Evolutionary conservation across 1,140 invertebrate genomes (phyloP).

Genomic region (Musca domestica): DNA sequence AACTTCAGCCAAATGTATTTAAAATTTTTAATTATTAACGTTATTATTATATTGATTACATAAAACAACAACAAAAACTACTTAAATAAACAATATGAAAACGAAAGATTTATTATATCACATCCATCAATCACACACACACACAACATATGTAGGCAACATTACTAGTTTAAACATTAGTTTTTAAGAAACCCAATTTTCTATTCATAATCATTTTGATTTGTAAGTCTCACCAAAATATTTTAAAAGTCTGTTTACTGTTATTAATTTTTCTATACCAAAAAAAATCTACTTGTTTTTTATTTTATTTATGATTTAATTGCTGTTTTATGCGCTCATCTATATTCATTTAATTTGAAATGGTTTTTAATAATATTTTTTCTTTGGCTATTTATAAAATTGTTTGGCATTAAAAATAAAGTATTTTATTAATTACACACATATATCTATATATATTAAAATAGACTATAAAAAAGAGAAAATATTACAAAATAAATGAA

Average conservation of each 20-base stretch:
- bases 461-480: no score
- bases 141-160: no score
- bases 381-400: no score
- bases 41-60: no score
- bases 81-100: conserved; percentile 4
- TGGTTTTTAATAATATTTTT: no score
- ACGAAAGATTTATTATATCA: background rate
- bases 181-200: background rate
- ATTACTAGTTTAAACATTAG: background rate
- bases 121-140: background rate
- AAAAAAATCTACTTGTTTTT: background rate
- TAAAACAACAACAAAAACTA: background rate
- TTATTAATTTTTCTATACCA: conserved; percentile 3
- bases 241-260: conserved; percentile 1
- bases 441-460: no score
- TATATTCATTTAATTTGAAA: no score
- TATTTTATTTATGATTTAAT: background rate
- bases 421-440: no score
- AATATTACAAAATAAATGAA: no score
- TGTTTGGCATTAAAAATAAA: no score
- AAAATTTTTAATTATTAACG: conserved; percentile 9
- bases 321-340: no score
- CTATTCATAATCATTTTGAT: background rate
- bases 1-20: conserved; percentile 22
- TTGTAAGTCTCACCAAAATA: background rate